Evolutionary conservation across 2,797 vertebrate species (phyloP).

Genomic region (Pangasius macronema): DNA sequence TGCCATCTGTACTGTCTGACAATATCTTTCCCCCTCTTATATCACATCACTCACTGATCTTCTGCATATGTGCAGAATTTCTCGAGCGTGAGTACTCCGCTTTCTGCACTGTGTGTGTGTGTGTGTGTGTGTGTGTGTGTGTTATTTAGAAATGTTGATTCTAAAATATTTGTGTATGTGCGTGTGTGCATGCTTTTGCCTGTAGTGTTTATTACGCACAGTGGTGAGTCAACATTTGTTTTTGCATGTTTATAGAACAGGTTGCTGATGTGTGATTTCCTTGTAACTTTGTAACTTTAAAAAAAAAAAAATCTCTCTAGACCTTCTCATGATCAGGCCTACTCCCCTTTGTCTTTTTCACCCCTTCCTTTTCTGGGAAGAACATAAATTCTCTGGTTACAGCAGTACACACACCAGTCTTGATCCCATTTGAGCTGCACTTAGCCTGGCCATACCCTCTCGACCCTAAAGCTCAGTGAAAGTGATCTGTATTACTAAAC

Average conservation of each 20-base stretch:
- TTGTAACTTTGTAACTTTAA: background rate
- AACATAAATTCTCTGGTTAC: constrained; percentile 24
- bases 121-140: too few species aligned
- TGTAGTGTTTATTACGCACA: constrained; percentile 9
- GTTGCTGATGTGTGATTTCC: background rate
- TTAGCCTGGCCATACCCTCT: constrained; percentile 48
- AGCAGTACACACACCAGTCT: constrained; percentile 13
- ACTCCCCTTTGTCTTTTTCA: background rate
- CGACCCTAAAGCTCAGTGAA: constrained; percentile 31
- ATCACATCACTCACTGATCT: constrained; percentile 28
- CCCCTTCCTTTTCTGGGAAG: background rate
- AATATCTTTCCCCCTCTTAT: constrained; percentile 17
- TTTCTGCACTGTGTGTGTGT: constrained; percentile 29
- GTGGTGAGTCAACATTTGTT: constrained; percentile 8
- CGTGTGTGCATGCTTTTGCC: background rate
- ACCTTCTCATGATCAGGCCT: background rate
- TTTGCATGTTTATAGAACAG: constrained; percentile 14
- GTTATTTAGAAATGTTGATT: background rate
- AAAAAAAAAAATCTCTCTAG: background rate
- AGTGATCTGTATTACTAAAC: constrained; percentile 42
- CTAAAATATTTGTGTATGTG: background rate
- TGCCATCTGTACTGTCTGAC: background rate
- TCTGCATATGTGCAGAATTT: constrained; percentile 70
- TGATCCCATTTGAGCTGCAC: constrained; percentile 44
- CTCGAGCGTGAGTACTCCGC: constrained; percentile 78